Conservation (phyloP, 2,797 vertebrate genomes). For the Rachycentron canadum region DNA sequence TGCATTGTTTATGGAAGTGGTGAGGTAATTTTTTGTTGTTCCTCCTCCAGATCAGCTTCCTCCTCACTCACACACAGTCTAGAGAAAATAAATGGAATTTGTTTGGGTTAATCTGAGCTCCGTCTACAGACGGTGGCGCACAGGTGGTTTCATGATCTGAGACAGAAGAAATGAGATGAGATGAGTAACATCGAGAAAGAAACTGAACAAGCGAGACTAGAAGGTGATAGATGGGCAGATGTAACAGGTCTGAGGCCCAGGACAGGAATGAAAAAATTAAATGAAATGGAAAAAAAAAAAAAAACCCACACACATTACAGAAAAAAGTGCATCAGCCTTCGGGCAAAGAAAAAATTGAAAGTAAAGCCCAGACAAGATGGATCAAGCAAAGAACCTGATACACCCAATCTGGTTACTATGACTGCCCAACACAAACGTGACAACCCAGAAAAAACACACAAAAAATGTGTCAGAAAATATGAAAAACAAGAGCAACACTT, state of each 20-base stretch:
- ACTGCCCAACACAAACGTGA: neutral
- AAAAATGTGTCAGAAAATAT: neutral
- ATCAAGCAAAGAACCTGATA: neutral
- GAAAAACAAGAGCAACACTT: neutral
- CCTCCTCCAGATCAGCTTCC: constrained; percentile 1
- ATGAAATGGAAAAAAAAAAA: no score
- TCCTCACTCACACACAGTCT: no score
- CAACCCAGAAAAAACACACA: neutral
- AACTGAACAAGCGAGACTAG: neutral
- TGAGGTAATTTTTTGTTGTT: neutral
- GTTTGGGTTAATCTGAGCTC: no score
- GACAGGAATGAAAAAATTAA: no score
- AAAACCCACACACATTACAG: no score
- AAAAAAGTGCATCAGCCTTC: neutral
- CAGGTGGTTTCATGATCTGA: neutral
- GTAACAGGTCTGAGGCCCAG: no score
- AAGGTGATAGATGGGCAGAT: neutral
- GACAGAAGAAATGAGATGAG: neutral
- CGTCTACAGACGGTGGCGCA: no score
- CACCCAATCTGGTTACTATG: neutral
- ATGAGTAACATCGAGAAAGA: neutral
- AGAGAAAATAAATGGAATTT: no score
- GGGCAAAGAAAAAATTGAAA: neutral
- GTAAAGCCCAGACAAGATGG: neutral
- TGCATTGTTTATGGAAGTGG: neutral